These are phyloP conservation scores for Stichopus horrens DNA, from an alignment of 53 echinoderm and acorn worm species.

Conservation along the genomic window DNA sequence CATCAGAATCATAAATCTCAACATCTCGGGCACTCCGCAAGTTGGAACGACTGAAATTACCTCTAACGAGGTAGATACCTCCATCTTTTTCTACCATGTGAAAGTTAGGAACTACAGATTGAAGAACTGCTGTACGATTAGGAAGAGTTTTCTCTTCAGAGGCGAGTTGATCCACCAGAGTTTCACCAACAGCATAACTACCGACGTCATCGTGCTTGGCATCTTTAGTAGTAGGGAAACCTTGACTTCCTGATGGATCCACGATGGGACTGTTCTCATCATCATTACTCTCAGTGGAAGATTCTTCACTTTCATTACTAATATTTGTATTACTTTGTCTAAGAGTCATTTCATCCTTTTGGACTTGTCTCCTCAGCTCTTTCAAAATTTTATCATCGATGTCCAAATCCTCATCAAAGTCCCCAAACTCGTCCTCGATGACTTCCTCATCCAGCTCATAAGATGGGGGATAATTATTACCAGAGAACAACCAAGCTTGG, in stretches of 20 bases:
- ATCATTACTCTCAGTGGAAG: constrained; percentile 29
- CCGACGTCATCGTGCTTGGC: neutral
- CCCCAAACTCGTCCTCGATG: constrained; percentile 52
- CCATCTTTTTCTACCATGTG: constrained; percentile 76
- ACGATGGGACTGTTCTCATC: constrained; percentile 54
- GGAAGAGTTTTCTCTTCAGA: neutral
- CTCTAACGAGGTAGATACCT: constrained; percentile 56
- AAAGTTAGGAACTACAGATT: constrained; percentile 31
- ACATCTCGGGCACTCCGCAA: constrained; percentile 62
- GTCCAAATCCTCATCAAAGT: constrained; percentile 70
- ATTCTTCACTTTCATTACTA: constrained; percentile 33
- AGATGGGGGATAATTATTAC: constrained; percentile 75
- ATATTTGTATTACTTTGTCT: constrained; percentile 33
- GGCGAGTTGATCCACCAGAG: neutral
- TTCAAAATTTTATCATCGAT: constrained; percentile 79
- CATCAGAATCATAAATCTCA: constrained; percentile 47
- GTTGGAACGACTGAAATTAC: constrained; percentile 49
- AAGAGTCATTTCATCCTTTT: constrained; percentile 56
- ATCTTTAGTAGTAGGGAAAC: neutral
- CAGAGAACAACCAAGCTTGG: constrained; percentile 49
- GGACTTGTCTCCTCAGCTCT: constrained; percentile 76
- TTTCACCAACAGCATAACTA: too few species aligned
- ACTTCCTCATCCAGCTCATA: constrained; percentile 28
- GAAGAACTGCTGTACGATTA: neutral
- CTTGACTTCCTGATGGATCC: constrained; percentile 15